Evolutionary conservation across 2,113 vertebrate species (phyloP).

Genomic region (Perca fluviatilis): DNA sequence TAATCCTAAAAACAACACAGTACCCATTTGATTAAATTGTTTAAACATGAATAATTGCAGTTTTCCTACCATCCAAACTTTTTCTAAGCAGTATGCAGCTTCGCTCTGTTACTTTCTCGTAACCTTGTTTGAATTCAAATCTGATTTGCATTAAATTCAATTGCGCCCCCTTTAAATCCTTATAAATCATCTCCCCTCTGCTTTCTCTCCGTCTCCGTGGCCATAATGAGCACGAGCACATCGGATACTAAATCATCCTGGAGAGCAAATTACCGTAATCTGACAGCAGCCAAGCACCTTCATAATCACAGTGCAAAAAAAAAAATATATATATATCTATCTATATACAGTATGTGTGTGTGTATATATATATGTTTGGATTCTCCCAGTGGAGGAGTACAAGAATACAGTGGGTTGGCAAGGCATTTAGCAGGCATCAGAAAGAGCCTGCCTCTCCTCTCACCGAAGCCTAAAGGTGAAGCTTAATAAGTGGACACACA

Average conservation of each 20-base stretch:
- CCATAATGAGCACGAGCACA: slow-evolving; percentile 59
- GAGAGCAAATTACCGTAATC: slow-evolving; percentile 67
- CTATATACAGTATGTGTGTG: background rate
- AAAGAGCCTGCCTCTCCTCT: slow-evolving; percentile 28
- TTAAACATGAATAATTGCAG: background rate
- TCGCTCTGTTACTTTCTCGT: slow-evolving; percentile 15
- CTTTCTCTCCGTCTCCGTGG: slow-evolving; percentile 25
- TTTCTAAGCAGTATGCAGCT: background rate
- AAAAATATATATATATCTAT: too few relatives aligned
- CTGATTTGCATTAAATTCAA: slow-evolving; percentile 68
- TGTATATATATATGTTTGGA: too few relatives aligned
- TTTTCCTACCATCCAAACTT: slow-evolving; percentile 11
- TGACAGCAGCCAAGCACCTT: slow-evolving; percentile 69
- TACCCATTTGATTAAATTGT: background rate
- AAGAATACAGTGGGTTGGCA: slow-evolving; percentile 31
- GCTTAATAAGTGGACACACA: slow-evolving; percentile 48
- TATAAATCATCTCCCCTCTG: slow-evolving; percentile 56
- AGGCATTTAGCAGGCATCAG: slow-evolving; percentile 60
- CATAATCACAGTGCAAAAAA: slow-evolving; percentile 35
- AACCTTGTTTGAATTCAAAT: slow-evolving; percentile 58
- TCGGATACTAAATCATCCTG: slow-evolving; percentile 70
- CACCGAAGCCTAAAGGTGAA: slow-evolving; percentile 63
- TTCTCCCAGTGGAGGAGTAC: slow-evolving; percentile 47
- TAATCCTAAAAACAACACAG: background rate
- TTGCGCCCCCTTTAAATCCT: slow-evolving; percentile 46